Base-by-base conservation (phyloP, 1,140 invertebrate genomes). In the Goniozus legneri region DNA sequence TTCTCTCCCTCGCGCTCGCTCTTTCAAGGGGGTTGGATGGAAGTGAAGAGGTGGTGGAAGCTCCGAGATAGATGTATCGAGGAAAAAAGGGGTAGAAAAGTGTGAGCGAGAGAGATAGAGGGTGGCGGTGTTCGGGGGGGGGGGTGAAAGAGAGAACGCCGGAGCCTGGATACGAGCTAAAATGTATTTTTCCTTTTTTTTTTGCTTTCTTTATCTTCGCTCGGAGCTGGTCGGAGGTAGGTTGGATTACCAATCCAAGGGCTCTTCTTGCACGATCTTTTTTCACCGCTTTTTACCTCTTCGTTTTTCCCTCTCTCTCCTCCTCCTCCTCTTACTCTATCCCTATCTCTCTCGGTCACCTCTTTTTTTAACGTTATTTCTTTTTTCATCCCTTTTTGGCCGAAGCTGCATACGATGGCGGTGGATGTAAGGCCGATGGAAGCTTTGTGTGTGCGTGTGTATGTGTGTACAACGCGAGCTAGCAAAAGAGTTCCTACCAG, bases 161-260 rank as follows among this genome's bases (percentile, higher is more conserved):
- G 54, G 47, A 52, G 56, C 57, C 57, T 58, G 57, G 57, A 60
- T 60, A 55, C 57, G 56, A 60, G 57, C 56, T 60, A 60, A 60
- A 60, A 60, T 60, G 57, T 60, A 55, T 58, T 60, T 58, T 60
- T 57, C 47, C 52, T 49, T 51, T 37, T 45, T 33, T 33, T 47
- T 44, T 46, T 52, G 31, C 32, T 36, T 44, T 58, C 51, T 63
- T 54, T 62, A 54, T 61, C 54, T 55, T 61, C 47, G 50, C 54
- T 57, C 51, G 51, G 56, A 59, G 56, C 56, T 47, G 50, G 42
- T 47, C 56, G 57, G 42, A 10, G 52, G 56, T 60, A 52, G 57
- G 57, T 58, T 60, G 57, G 57, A 60, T 60, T 60, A 60, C 56
- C 56, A 58, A 60, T 60, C 56, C 57, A 21, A 47, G 52, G 51